These are phyloP conservation scores for Acromyrmex echinatior DNA, from an alignment of 1,140 invertebrate species.

Conservation along the genomic window DNA sequence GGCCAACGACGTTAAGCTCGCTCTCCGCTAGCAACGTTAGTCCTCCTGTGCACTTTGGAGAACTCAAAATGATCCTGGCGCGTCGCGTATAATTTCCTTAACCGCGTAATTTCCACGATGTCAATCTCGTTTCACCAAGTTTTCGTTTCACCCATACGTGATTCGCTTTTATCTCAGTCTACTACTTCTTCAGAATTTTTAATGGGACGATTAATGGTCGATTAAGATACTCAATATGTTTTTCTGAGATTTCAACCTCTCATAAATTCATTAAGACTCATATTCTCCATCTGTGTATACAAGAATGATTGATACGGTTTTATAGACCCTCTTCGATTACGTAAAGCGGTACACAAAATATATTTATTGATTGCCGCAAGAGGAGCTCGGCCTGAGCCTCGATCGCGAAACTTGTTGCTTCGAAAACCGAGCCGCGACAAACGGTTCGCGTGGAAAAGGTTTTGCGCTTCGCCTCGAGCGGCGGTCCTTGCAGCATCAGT, in stretches of 20 bases:
- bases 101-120: neutral
- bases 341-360: neutral
- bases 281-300: neutral
- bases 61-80: conserved; percentile 31
- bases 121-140: neutral
- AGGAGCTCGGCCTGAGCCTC: conserved; percentile 27
- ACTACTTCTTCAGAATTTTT: neutral
- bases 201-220: no score
- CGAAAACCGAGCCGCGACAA: conserved; percentile 44
- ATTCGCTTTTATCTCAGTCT: neutral
- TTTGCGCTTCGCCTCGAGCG: conserved; percentile 45
- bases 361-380: conserved; percentile 24
- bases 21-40: conserved; percentile 1
- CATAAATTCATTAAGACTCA: neutral
- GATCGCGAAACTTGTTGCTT: conserved; percentile 70
- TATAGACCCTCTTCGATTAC: neutral
- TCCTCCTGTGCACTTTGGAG: neutral
- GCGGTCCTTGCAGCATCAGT: conserved; percentile 24
- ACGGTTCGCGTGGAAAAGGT: conserved; percentile 40
- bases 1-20: conserved; percentile 58
- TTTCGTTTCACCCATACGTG: neutral
- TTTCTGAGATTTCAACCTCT: neutral
- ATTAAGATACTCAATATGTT: neutral
- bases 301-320: neutral
- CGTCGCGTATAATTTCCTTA: conserved; percentile 41